Conservation (phyloP, 2,888 invertebrate genomes). For the Candidula unifasciata region DNA sequence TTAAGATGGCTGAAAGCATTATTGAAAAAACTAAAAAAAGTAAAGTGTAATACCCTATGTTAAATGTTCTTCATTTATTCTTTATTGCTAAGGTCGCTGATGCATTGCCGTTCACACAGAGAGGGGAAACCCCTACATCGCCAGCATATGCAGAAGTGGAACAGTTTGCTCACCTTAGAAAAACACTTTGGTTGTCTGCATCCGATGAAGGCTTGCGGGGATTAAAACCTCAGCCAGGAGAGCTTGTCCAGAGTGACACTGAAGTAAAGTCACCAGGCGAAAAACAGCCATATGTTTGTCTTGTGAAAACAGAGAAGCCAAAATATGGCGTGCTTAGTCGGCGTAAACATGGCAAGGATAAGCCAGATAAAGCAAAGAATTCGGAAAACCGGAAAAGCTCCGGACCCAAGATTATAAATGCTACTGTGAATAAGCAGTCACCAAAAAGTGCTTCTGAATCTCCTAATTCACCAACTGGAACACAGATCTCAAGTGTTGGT, state of each 20-base stretch:
- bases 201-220: conserved; percentile 15
- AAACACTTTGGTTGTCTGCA: conserved; percentile 18
- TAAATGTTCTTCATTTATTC: not conserved
- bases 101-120: conserved; percentile 35
- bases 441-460: not conserved
- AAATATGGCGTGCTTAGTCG: conserved; percentile 8
- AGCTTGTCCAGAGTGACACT: not conserved
- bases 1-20: no score
- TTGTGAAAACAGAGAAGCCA: not conserved
- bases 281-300: not conserved
- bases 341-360: not conserved
- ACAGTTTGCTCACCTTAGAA: conserved; percentile 9
- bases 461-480: not conserved
- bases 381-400: not conserved
- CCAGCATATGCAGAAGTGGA: conserved; percentile 49
- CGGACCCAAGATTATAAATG: conserved; percentile 17
- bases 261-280: not conserved
- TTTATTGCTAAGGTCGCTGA: conserved; percentile 34
- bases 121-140: conserved; percentile 38
- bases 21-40: no score
- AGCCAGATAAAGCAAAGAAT: not conserved
- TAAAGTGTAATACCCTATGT: no score
- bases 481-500: not conserved
- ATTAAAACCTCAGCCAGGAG: conserved; percentile 5
- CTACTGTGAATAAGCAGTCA: not conserved